Evolutionary conservation across 1,140 invertebrate species (phyloP).

Genomic region (Dinothrombium tinctorium): DNA sequence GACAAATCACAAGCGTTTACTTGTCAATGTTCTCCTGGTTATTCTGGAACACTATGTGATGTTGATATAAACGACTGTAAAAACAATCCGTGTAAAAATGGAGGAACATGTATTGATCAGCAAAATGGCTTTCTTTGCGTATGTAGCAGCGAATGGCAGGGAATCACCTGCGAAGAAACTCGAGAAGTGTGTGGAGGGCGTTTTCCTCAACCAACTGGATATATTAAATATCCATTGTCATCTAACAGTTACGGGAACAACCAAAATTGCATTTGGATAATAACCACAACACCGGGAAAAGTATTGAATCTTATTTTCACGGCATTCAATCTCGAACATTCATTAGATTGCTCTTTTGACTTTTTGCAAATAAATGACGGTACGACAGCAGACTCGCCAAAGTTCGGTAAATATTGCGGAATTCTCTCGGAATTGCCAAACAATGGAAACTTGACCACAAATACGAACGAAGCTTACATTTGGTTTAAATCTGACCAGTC

Average conservation of each 20-base stretch:
- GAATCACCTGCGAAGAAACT: slow-evolving; percentile 26
- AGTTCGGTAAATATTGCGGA: slow-evolving; percentile 52
- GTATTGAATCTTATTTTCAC: slow-evolving; percentile 54
- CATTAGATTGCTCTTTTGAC: slow-evolving; percentile 33
- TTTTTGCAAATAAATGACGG: slow-evolving; percentile 59
- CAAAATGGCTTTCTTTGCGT: slow-evolving; percentile 25
- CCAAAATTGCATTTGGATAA: slow-evolving; percentile 44
- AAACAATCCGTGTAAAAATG: slow-evolving; percentile 18
- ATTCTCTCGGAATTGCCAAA: slow-evolving; percentile 33
- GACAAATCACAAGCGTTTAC: slow-evolving; percentile 4
- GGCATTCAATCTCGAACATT: slow-evolving; percentile 39
- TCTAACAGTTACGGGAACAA: slow-evolving; percentile 8
- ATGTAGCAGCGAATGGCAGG: slow-evolving; percentile 31
- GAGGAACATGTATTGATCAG: slow-evolving; percentile 17
- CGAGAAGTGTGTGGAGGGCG: slow-evolving; percentile 18
- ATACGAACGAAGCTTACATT: slow-evolving; percentile 42
- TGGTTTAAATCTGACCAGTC: slow-evolving; percentile 49
- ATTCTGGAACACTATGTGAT: slow-evolving; percentile 32
- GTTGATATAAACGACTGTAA: slow-evolving; percentile 27
- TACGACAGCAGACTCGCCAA: slow-evolving; percentile 31
- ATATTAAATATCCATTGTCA: slow-evolving; percentile 11
- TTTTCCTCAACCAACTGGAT: slow-evolving; percentile 8
- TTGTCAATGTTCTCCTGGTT: slow-evolving; percentile 13
- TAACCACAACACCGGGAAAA: slow-evolving; percentile 26
- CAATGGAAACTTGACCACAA: slow-evolving; percentile 30